Percentiles rank a stretch among this genome's conserved stretches.
These are phyloP conservation scores for Pediacus dermestoides DNA, from an alignment of 2,888 invertebrate species.

Conservation along the genomic window DNA sequence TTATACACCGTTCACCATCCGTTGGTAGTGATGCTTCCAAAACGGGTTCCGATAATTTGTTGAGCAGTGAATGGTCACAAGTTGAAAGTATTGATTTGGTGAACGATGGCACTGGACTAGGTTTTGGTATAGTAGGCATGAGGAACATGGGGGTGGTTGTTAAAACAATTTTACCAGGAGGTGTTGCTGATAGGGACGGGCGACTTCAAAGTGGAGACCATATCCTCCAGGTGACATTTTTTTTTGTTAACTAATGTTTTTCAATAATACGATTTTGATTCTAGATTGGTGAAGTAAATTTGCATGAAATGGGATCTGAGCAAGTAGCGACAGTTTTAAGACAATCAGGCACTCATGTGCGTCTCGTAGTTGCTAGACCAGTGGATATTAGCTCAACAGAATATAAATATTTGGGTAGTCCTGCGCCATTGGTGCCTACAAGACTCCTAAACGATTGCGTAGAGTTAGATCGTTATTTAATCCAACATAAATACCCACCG, in stretches of 20 bases:
- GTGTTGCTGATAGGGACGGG: conserved; percentile 97
- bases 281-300: conserved; percentile 55
- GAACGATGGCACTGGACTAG: conserved; percentile 96
- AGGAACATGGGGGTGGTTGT: conserved; percentile 99
- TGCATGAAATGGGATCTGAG: conserved; percentile 98
- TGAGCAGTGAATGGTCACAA: conserved; percentile 91
- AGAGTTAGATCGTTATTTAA: conserved; percentile 79
- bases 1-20: conserved; percentile 57
- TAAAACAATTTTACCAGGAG: conserved; percentile 96
- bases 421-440: conserved; percentile 64
- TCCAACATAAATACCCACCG: conserved; percentile 78
- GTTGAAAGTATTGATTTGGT: conserved; percentile 96
- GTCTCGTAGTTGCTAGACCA: conserved; percentile 90
- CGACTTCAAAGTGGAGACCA: conserved; percentile 96
- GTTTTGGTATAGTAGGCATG: conserved; percentile 97
- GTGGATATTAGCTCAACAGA: conserved; percentile 67
- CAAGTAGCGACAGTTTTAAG: conserved; percentile 93
- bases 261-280: conserved; percentile 17
- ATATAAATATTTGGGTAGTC: conserved; percentile 56
- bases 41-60: conserved; percentile 66
- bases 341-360: conserved; percentile 92
- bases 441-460: conserved; percentile 80
- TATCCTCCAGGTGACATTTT: conserved; percentile 80
- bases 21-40: conserved; percentile 66
- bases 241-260: background rate